Base-by-base conservation (phyloP, 2,797 vertebrate genomes). In the Emydoidea blandingii region DNA sequence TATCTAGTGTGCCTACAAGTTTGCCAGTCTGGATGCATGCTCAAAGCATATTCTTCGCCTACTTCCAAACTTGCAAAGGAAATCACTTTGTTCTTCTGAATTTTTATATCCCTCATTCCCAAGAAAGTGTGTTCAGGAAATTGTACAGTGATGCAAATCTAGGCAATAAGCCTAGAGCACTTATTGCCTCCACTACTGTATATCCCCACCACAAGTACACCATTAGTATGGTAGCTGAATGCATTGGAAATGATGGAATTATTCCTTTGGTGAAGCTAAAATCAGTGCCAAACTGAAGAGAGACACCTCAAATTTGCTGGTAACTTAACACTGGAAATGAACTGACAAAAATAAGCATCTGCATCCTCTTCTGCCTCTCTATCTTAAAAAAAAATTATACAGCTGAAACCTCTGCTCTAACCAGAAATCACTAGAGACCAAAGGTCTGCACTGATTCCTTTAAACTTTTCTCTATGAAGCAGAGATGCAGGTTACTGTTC, bases 361-460 rank as follows among this genome's bases (percentile, higher is more conserved):
- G 85, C 74, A 93, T 81, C 88, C 93, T 85, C 57, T 94, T 79
- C 93, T 87, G 89, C 89, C 52, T 95, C 90, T 90, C 79, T 44
- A 23, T 14, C 21, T 44, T 52, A 79, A 59, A 65, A 68, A 23
- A 49, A 12, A 21, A 37, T 21, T 4, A 65, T n/a, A 90, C 91
- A 94, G 41, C n/a, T 81, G 53, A 96, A 90, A 83, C 94, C 52
- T 34, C 23, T 79, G 88, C 59, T 90, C 49, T 15, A 41, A 65
- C 34, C 19, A 31, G n/a, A 34, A 27, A 3, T 50, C 57, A 44
- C 49, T 37, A 25, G 12, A n/a, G 12, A 57, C 41, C 16, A 15
- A 57, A 57, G 14, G 16, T 49, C 34, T 25, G n/a, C 49, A 23
- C n/a, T 29, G 18, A 44, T 23, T 68, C n/a, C 65, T 37, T 65